These are phyloP conservation scores for Ornithoptera priamus DNA, from an alignment of 2,888 invertebrate genomes.

Conservation along the genomic window DNA sequence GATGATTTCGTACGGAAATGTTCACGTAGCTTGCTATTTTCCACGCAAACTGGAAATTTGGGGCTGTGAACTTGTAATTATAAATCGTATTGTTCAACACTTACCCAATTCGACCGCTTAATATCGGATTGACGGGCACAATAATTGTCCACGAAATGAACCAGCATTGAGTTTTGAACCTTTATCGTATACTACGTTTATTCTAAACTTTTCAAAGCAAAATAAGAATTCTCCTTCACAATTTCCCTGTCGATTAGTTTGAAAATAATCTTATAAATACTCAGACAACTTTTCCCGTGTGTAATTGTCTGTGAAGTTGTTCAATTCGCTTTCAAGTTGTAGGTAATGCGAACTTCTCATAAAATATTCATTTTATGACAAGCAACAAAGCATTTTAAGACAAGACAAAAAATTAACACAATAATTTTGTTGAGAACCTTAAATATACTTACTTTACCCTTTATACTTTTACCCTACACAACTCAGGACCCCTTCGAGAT, in stretches of 20 bases:
- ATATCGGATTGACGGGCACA: neutral
- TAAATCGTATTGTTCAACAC: neutral
- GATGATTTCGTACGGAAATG: neutral
- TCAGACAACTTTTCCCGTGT: neutral
- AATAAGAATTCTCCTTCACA: neutral
- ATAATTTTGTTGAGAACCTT: too few relatives aligned
- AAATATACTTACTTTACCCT: too few relatives aligned
- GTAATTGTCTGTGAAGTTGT: neutral
- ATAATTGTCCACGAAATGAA: neutral
- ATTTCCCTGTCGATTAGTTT: neutral
- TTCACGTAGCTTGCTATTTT: neutral
- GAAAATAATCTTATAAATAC: neutral
- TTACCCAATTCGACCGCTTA: neutral
- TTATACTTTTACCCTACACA: too few relatives aligned
- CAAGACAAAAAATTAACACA: too few relatives aligned
- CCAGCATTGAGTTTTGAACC: neutral
- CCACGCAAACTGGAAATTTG: neutral
- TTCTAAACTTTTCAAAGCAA: neutral
- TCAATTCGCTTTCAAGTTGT: neutral
- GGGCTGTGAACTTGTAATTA: neutral
- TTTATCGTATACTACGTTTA: too few relatives aligned
- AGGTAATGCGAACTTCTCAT: neutral
- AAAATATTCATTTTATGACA: too few relatives aligned
- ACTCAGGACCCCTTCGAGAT: too few relatives aligned
- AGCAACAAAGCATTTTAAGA: too few relatives aligned